These are phyloP conservation scores for Macaca mulatta DNA, from an alignment of 2,113 vertebrate species.

Conservation along the genomic window DNA sequence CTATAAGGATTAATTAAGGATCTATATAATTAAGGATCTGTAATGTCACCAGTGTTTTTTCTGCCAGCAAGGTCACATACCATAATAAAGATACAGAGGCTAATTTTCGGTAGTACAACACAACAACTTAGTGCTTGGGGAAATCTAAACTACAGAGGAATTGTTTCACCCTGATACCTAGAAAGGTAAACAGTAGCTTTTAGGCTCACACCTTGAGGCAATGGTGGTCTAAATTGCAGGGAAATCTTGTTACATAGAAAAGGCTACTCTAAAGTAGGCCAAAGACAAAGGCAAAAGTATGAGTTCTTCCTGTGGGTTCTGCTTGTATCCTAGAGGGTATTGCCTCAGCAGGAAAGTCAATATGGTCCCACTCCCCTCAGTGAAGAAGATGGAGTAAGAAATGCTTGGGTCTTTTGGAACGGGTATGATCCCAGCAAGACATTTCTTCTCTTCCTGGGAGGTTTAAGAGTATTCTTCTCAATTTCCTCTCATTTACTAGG, in stretches of 20 bases:
- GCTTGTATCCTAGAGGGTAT: no score
- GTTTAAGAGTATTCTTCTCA: neutral
- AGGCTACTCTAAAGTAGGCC: neutral
- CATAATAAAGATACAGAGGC: neutral
- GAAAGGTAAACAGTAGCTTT: neutral
- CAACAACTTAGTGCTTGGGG: neutral
- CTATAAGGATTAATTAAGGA: neutral
- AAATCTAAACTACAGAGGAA: neutral
- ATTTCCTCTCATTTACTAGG: neutral
- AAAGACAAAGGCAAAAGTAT: neutral
- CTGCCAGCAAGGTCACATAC: neutral
- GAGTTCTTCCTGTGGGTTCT: neutral
- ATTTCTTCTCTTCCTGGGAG: neutral
- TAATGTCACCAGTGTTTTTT: constrained; percentile 38
- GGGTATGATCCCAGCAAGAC: neutral
- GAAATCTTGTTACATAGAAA: neutral
- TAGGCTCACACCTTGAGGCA: neutral
- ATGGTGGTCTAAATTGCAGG: neutral
- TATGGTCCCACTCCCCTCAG: neutral
- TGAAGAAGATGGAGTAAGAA: neutral
- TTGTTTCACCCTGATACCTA: neutral
- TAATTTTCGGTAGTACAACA: neutral
- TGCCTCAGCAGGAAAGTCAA: neutral
- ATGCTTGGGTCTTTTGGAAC: neutral
- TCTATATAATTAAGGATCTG: constrained; percentile 12